Base-by-base conservation (phyloP, 2,797 vertebrate species). In the Channa striata region DNA sequence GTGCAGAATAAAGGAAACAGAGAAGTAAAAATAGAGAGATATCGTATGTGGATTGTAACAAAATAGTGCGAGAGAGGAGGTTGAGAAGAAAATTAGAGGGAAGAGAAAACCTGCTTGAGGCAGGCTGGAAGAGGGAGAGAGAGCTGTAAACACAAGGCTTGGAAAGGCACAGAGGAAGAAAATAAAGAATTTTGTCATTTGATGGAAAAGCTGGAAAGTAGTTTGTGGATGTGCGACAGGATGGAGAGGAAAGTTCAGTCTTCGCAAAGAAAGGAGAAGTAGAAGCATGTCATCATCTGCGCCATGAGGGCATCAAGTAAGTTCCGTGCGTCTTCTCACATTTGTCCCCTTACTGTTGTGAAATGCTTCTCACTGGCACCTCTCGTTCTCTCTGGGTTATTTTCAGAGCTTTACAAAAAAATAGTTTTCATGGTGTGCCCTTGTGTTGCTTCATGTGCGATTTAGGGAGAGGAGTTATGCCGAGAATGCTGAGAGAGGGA, bases 241-340 rank as follows among this genome's bases (percentile, higher is more conserved):
- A 91, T 68, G 71, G 69, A 87, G 78, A 77, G n/a, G 49, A 74
- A 72, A 44, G 23, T 7, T 70, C 62, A 65, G 39, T 59, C 62
- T 61, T 64, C 81, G 81, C 63, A 44, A 36, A 59, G 67, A 57
- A 62, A 59, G 70, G 11, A 54, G 58, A 61, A 21, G 73, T 57
- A 82, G 74, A 68, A 74, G 69, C 82, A 79, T 82, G 80, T 56
- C 78, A 54, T 68, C 78, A 33, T 6, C 48, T 11, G 50, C 81
- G 81, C 53, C 72, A 94, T 93, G 93, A 93, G 74, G 82, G 80
- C 78, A 64, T 77, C 75, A 61, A 93, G 92, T 92, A 89, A 93
- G 92, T n/a, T 59, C n/a, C 42, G 36, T 20, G 21, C 1, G 0
- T 51, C 34, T 56, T 30, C 46, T 25, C 19, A n/a, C 17, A 2